A percentile compares a stretch with the other conserved stretches of the same genome.
phyloP scores from a whole-genome alignment of 2,113 vertebrate species.

The Oncorhynchus nerka region DNA sequence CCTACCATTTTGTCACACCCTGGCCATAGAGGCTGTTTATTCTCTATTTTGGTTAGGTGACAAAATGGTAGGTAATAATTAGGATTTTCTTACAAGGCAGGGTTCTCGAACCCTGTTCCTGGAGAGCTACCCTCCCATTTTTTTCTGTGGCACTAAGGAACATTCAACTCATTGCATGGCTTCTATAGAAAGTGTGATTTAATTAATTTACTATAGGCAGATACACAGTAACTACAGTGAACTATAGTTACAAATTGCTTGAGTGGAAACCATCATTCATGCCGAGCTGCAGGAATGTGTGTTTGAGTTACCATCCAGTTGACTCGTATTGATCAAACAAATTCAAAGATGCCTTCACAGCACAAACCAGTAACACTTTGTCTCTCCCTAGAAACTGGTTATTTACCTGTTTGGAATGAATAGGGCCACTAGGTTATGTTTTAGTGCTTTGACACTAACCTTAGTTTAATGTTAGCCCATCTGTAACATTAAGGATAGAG shows the following conservation, averaged over 20 bases:
- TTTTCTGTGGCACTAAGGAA: too few species aligned
- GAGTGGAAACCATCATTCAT: background rate
- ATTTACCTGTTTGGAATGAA: background rate
- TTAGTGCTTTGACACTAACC: background rate
- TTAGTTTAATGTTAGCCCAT: background rate
- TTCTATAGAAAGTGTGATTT: too few species aligned
- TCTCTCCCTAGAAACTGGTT: background rate
- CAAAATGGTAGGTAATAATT: background rate
- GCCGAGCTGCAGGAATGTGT: background rate
- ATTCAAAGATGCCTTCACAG: background rate
- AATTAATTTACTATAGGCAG: background rate
- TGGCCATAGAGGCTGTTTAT: too few species aligned
- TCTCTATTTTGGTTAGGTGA: too few species aligned
- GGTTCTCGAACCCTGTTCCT: too few species aligned
- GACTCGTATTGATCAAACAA: background rate
- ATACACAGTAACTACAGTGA: background rate
- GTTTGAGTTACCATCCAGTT: background rate
- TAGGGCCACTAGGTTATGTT: background rate
- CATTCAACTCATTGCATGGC: too few species aligned
- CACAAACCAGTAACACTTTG: background rate
- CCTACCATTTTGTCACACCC: too few species aligned
- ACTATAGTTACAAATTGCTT: background rate
- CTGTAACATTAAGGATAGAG: background rate
- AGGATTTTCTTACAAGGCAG: background rate
- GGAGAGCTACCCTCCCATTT: too few species aligned